Percentiles rank a stretch among this genome's conserved stretches.
phyloP scores from a whole-genome alignment of 2,888 invertebrate genomes.

The Agrochola litura region DNA sequence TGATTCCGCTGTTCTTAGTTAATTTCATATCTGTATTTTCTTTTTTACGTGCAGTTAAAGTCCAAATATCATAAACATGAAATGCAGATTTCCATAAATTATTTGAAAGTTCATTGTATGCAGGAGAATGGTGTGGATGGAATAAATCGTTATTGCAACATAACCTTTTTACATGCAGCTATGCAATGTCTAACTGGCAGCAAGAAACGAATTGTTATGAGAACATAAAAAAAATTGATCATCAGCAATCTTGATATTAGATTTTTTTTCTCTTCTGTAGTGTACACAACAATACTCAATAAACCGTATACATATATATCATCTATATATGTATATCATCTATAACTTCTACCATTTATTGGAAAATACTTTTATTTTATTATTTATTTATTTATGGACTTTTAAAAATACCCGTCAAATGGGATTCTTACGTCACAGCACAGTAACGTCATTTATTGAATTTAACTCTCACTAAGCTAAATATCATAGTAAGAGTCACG shows the following conservation, averaged over 20 bases:
- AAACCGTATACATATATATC: not conserved
- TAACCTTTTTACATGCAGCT: not conserved
- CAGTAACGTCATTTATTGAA: not conserved
- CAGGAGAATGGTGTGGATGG: not conserved
- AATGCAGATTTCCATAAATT: not conserved
- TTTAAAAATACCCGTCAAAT: no score
- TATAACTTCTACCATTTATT: conserved; percentile 11
- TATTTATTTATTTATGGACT: no score
- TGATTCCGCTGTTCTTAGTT: conserved; percentile 26
- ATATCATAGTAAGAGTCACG: not conserved
- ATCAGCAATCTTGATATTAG: not conserved
- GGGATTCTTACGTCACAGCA: not conserved
- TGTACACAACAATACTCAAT: not conserved
- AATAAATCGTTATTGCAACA: not conserved
- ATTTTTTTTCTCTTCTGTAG: not conserved
- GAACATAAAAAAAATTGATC: no score
- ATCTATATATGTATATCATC: no score
- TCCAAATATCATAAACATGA: not conserved
- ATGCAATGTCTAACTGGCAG: no score
- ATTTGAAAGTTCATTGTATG: not conserved
- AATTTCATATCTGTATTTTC: not conserved
- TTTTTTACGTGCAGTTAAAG: not conserved
- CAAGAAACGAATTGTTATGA: not conserved
- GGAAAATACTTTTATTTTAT: no score
- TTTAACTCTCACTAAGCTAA: not conserved